Base-by-base conservation (phyloP, 2,888 invertebrate genomes). In the Thymelicus sylvestris region DNA sequence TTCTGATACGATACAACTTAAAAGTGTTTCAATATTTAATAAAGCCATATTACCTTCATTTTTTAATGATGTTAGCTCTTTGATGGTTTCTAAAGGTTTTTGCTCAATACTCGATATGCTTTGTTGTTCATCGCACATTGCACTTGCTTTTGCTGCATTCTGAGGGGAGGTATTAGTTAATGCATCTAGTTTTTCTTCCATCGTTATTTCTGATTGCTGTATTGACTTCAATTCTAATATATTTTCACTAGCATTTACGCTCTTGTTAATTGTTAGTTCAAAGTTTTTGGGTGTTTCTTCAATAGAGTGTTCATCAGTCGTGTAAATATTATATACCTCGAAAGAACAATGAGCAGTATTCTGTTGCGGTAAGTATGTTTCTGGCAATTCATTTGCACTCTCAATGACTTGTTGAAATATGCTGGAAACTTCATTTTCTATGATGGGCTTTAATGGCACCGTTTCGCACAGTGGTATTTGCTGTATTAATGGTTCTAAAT, bases 1-100 rank as follows among this genome's bases (percentile, higher is more conserved):
- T 82, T 92, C 88, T 24, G 79, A 78, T 10, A 88, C 83, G 41
- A 78, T 78, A 73, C 82, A 90, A 57, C 84, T 86, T 75, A 85
- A 84, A 72, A 84, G 80, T 13, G 86, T 78, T 80, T 87, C 85
- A 55, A 91, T 52, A 66, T 86, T 85, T 48, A 84, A 31, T 38
- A 74, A 76, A 24, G 86, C 90, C 74, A 79, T 81, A 66, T 75
- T 86, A 47, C 66, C 68, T 66, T 86, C 85, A 47, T 74, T 67
- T 74, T 64, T 50, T 71, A 73, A 63, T 72, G 73, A 7, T 24
- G 80, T 74, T 66, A 92, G 69, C 41, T 82, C 77, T 59, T 75
- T 75, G 24, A 84, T 74, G 72, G 82, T 83, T 76, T 91, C 91
- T 41, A 87, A 74, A 66, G 83, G 50, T 38, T 88, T 82, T 41